Evolutionary conservation across 2,888 invertebrate genomes (phyloP).

Genomic region (Philonicus albiceps): DNA sequence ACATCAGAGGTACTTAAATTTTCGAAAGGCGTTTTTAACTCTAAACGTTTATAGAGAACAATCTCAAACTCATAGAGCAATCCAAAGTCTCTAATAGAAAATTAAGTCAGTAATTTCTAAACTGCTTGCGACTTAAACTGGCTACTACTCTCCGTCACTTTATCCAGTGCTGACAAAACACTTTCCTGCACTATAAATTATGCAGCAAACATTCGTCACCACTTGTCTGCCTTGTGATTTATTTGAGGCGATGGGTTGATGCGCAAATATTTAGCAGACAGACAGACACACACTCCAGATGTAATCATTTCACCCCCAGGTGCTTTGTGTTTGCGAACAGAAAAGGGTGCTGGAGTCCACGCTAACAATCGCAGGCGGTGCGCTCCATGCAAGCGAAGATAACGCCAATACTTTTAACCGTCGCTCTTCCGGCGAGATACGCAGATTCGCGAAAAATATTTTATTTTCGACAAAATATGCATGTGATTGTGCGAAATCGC

Average conservation of each 20-base stretch:
- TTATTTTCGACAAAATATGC: background rate
- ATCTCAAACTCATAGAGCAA: background rate
- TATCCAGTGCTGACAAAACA: background rate
- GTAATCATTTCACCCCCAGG: background rate
- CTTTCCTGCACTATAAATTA: background rate
- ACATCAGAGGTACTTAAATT: too few species aligned
- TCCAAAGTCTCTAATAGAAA: background rate
- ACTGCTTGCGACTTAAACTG: background rate
- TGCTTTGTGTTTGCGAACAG: background rate
- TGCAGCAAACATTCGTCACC: background rate
- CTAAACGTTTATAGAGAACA: background rate
- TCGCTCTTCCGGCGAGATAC: background rate
- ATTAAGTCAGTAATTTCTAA: background rate
- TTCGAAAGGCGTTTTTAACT: too few species aligned
- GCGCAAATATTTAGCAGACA: background rate
- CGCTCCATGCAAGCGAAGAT: background rate
- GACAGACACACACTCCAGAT: background rate
- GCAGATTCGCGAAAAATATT: background rate
- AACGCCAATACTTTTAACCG: background rate
- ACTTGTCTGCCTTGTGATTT: background rate
- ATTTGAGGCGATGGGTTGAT: background rate
- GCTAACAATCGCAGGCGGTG: background rate
- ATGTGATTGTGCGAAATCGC: background rate
- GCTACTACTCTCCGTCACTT: background rate
- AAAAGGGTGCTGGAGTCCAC: background rate